Evolutionary conservation across 2,113 vertebrate genomes (phyloP), one percentile per base, ranked within the genome.

Genomic region (Guaruba guarouba): DNA sequence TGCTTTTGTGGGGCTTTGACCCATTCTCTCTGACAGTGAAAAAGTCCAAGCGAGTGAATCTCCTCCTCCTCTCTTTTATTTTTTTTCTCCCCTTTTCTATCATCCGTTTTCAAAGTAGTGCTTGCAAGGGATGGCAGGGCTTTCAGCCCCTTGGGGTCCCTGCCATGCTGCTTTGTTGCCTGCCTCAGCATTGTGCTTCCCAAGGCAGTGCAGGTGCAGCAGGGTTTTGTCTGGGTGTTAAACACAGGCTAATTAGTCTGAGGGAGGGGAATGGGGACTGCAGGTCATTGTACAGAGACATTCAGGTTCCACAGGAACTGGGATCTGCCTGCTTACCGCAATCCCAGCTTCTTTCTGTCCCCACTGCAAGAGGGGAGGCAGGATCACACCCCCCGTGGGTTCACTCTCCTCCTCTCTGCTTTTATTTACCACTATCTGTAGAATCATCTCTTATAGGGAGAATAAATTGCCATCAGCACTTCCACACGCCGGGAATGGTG

Each of bases 191-290:
- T 95, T 96, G 94, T 94, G 62, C 94, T 76, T 69, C 82, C 92
- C 92, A 43, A 74, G 92, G 96, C 96, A 25, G 64, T 85, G 92
- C 97, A 97, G 97, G 97, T 97, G 97, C 97, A 96, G 86, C 41
- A 4, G 61, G 76, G 88, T 77, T 97, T 96, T 97, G 93, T 97
- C 87, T 4, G 88, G 31, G 14, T 85, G 92, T 90, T 96, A 76
- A 92, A 94, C 63, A 5, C 8, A 0, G 81, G 41, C 39, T 96
- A 96, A 97, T 97, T 88, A 96, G 93, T 49, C 1, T 0, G 63
- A 84, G 75, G 74, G 94, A 96, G 86, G 93, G 68, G 76, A 91
- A 66, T 0, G 9, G 57, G 51, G 82, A 77, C 43, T 57, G 64
- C 7, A 1, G 80, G 5, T 93, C 79, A 41, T 88, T 63, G 10